These are phyloP conservation scores for Acronicta aceris DNA, from an alignment of 2,888 invertebrate genomes.

Conservation along the genomic window DNA sequence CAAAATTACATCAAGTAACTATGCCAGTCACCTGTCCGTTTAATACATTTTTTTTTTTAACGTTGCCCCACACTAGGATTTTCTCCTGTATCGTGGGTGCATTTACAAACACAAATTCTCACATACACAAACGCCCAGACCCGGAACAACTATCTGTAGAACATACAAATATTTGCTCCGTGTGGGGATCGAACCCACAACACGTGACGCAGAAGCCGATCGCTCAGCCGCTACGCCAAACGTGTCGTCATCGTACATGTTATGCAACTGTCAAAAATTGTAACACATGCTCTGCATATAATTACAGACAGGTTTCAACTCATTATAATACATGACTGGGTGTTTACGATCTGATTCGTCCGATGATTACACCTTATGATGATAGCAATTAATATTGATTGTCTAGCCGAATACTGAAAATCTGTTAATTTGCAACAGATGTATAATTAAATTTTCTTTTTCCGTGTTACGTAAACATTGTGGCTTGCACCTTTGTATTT, in stretches of 20 bases:
- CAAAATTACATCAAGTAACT: background rate
- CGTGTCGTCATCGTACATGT: too few relatives aligned
- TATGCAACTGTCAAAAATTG: constrained; percentile 37
- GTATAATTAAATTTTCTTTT: constrained; percentile 31
- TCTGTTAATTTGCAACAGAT: constrained; percentile 19
- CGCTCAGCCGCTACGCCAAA: too few relatives aligned
- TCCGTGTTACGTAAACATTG: constrained; percentile 20
- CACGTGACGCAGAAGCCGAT: too few relatives aligned
- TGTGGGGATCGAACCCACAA: too few relatives aligned
- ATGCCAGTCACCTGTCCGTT: constrained; percentile 7
- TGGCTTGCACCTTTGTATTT: constrained; percentile 7
- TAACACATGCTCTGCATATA: constrained; percentile 17
- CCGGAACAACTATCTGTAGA: too few relatives aligned
- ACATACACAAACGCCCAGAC: too few relatives aligned
- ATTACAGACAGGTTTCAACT: constrained; percentile 29
- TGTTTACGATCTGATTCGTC: constrained; percentile 40
- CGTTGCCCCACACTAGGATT: too few relatives aligned
- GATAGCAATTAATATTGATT: constrained; percentile 28
- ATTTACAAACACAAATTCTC: too few relatives aligned
- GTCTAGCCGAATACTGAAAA: constrained; percentile 23
- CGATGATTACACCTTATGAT: constrained; percentile 28
- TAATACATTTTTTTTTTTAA: too few relatives aligned
- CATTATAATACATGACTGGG: constrained; percentile 42
- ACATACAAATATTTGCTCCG: too few relatives aligned
- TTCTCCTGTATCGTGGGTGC: too few relatives aligned